Evolutionary conservation across 92 coral and sea anemone species (phyloP).

Genomic region (Epizoanthus fatuus): DNA sequence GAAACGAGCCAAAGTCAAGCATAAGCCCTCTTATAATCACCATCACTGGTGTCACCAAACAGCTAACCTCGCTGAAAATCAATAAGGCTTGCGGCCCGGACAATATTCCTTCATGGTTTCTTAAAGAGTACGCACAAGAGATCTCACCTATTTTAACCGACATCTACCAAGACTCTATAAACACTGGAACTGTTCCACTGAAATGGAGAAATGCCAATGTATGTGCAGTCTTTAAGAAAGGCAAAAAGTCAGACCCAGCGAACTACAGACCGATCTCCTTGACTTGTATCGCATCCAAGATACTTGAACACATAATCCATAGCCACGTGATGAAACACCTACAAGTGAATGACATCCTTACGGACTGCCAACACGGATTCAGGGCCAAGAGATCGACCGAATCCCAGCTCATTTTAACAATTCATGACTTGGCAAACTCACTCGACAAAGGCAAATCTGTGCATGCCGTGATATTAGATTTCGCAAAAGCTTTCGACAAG

Average conservation of each 20-base stretch:
- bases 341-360: no score
- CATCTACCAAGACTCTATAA: slow-evolving; percentile 55
- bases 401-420: slow-evolving; percentile 49
- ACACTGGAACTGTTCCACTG: slow-evolving; percentile 55
- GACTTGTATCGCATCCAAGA: slow-evolving; percentile 60
- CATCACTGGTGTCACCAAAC: background rate
- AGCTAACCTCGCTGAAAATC: no score
- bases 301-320: no score
- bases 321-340: no score
- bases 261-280: slow-evolving; percentile 72
- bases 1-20: slow-evolving; percentile 34
- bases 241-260: slow-evolving; percentile 47
- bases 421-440: slow-evolving; percentile 46
- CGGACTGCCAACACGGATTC: no score
- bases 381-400: background rate
- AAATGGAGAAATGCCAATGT: slow-evolving; percentile 73
- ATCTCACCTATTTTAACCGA: background rate
- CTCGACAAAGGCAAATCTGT: background rate
- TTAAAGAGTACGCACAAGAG: no score
- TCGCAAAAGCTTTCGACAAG: background rate
- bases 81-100: no score
- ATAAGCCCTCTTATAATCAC: slow-evolving; percentile 21
- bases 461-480: no score
- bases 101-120: no score
- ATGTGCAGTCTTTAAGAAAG: slow-evolving; percentile 62